Base-by-base conservation (phyloP, 2,113 vertebrate genomes). In the Barnardius zonarius region DNA sequence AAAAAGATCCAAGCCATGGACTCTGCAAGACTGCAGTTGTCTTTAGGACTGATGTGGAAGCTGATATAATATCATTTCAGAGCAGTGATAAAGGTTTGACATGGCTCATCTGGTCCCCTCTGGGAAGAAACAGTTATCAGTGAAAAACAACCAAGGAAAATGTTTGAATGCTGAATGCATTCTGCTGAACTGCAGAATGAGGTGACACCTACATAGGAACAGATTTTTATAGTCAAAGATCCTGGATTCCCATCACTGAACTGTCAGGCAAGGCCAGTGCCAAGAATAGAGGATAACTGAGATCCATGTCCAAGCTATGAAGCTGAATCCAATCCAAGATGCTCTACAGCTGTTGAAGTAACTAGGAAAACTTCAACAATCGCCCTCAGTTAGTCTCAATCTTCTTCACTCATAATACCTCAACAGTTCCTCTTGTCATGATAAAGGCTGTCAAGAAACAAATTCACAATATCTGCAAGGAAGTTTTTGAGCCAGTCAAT, bases 361-460 rank as follows among this genome's bases (percentile, higher is more conserved):
- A 90, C 69, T 91, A 81, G 88, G 79, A 92, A 95, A 92, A 91
- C 64, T 92, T 80, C 86, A 95, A 88, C 81, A 61, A 68, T 93
- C 77, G 52, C 73, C 67, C 69, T 73, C 69, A 93, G 88, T 86
- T 76, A 93, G 77, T 63, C 43, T 90, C 79, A 79, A 31, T 90
- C 88, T 73, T 96, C 66, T 84, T 55, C 66, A 68, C 39, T 95
- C 69, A 17, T 37, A 88, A 75, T 82, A 82, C 51, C 69, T 89
- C 81, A 84, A 48, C 68, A 72, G 52, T 79, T 95, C 48, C 4
- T 93, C 83, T 77, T 89, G 95, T 52, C 77, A 20, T 52, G 66
- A 95, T 84, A 95, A 95, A 88, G 69, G 27, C 77, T 93, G 83
- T 95, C 88, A 94, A 93, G 86, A 91, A 84, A 75, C 66, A 86